Base-by-base conservation (phyloP, 1,140 invertebrate genomes). In the Trichomalopsis sarcophagae region DNA sequence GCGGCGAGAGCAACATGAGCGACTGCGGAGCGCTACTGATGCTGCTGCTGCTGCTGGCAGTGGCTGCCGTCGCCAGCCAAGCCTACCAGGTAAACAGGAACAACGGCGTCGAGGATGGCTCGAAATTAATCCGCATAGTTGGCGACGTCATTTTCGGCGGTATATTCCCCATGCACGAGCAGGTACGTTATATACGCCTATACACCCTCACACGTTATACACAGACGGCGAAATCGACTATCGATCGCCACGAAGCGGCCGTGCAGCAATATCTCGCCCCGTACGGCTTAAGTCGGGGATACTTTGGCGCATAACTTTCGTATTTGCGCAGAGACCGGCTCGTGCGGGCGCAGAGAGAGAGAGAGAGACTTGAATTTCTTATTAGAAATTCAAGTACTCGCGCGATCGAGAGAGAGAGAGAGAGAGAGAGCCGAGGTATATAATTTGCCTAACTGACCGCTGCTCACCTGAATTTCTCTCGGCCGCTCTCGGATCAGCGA, bases 81-180 rank as follows among this genome's bases (percentile, higher is more conserved):
- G 88, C 87, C 77, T 89, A 91, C 83, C 86, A 89, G 78, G 73
- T 83, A 33, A 81, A 85, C 30, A 74, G 82, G 27, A 89, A 89
- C 74, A 89, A 88, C 36, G 89, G 89, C 33, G 87, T 89, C 40
- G 90, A 91, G 36, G 89, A 92, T 50, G 88, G 89, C 74, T 90
- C 91, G 5, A 94, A 93, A 81, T 86, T 94, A 50, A 92, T 95
- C 82, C 91, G 94, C 6, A 93, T 95, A 78, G 91, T 91, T 23
- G 96, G 96, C 11, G 95, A 96, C 87, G 92, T 96, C 21, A 95
- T 96, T 73, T 92, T 97, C 79, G 96, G 96, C 0, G 96, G 96
- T 10, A 94, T 97, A 55, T 97, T 97, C 91, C 96, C 96, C 7
- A 96, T 97, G 93, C 96, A 96, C 89, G 95, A 95, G 86, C 94